Conservation (phyloP, 2,888 invertebrate genomes). For the Muschampia staudingeri region DNA sequence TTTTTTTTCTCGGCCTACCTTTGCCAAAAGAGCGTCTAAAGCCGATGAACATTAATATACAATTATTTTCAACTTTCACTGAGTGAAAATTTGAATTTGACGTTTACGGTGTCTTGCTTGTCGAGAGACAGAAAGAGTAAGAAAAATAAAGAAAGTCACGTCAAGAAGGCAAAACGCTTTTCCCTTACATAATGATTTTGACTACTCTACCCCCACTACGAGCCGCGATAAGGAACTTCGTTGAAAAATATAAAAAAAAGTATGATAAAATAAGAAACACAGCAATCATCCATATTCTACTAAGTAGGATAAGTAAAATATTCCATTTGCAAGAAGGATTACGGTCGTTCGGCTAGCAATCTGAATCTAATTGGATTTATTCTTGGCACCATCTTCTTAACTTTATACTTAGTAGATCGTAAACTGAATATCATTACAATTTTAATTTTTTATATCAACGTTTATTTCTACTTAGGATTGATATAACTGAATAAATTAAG, state of each 20-base stretch:
- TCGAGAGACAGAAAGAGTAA: too few relatives aligned
- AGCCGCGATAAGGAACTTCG: neutral
- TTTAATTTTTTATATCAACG: neutral
- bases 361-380: slow-evolving; percentile 44
- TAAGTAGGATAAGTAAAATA: slow-evolving; percentile 7
- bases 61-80: too few relatives aligned
- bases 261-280: neutral
- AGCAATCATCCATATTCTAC: neutral
- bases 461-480: neutral
- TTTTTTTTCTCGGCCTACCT: too few relatives aligned
- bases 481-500: neutral
- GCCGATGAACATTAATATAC: too few relatives aligned
- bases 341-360: slow-evolving; percentile 27
- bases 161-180: too few relatives aligned
- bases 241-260: neutral
- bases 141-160: too few relatives aligned
- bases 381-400: slow-evolving; percentile 20
- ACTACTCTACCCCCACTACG: neutral
- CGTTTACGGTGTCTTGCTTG: too few relatives aligned
- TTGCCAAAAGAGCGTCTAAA: too few relatives aligned
- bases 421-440: slow-evolving; percentile 3
- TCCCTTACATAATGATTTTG: neutral
- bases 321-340: slow-evolving; percentile 34
- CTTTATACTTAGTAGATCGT: slow-evolving; percentile 27
- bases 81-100: too few relatives aligned